Conservation (phyloP, 2,797 vertebrate genomes). For the Antennarius maculatus region DNA sequence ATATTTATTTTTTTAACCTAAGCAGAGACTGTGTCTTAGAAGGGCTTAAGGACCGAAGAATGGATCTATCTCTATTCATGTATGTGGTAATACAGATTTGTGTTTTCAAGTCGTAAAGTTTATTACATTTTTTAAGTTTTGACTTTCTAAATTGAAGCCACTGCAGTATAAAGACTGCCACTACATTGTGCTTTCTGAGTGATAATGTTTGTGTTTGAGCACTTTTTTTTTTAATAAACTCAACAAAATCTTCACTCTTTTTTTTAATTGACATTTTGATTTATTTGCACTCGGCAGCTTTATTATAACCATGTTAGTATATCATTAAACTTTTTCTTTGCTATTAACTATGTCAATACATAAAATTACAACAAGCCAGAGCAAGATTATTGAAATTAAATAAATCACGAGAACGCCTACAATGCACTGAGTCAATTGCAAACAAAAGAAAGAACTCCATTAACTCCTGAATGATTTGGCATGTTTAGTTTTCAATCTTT, state of each 20-base stretch:
- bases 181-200: slow-evolving; percentile 22
- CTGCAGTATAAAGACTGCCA: slow-evolving; percentile 44
- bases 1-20: slow-evolving; percentile 32
- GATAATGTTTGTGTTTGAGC: slow-evolving; percentile 41
- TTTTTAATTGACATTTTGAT: not conserved
- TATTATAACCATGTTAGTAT: not conserved
- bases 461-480: no score
- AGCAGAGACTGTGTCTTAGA: not conserved
- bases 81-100: slow-evolving; percentile 12
- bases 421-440: no score
- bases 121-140: slow-evolving; percentile 61
- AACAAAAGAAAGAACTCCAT: no score
- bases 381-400: no score
- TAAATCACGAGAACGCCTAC: no score
- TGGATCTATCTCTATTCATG: slow-evolving; percentile 12
- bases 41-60: slow-evolving; percentile 19
- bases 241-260: slow-evolving; percentile 14
- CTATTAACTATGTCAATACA: no score
- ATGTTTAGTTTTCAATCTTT: no score
- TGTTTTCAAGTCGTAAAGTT: slow-evolving; percentile 62
- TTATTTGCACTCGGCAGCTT: not conserved
- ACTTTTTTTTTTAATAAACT: slow-evolving; percentile 64
- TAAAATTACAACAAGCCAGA: no score
- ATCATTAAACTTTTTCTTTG: no score
- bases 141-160: slow-evolving; percentile 36